phyloP scores from a whole-genome alignment of 1,140 invertebrate species.

The Berghia stephanieae region DNA sequence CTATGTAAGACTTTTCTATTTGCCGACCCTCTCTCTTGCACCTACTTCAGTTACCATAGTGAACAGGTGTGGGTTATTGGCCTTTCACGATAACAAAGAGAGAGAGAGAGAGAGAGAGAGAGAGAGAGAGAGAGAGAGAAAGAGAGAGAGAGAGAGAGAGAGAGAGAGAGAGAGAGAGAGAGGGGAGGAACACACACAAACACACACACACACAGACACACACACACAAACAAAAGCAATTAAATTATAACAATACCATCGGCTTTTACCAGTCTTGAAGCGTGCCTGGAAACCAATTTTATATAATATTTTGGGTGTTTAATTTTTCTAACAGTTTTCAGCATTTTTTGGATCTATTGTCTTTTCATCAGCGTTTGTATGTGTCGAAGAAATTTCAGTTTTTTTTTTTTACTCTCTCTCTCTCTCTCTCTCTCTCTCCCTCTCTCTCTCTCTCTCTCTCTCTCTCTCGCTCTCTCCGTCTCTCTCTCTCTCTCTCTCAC shows the following conservation, averaged over 20 bases:
- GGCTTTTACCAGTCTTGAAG: neutral
- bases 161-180: conserved; percentile 1
- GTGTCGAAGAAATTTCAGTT: neutral
- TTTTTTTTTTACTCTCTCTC: conserved; percentile 16
- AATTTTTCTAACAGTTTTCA: neutral
- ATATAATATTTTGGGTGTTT: neutral
- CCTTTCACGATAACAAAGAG: neutral
- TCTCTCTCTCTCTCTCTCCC: conserved; percentile 3
- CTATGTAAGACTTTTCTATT: neutral
- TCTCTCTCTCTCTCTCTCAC: neutral
- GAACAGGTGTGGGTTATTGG: neutral
- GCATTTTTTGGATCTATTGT: too few relatives aligned
- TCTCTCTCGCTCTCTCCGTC: neutral
- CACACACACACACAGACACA: conserved; percentile 1
- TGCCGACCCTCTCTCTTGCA: neutral
- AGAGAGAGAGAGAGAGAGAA: neutral
- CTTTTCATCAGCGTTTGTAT: too few relatives aligned
- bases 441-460: conserved; percentile 11
- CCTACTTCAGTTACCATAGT: neutral
- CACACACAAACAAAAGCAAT: neutral
- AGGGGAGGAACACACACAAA: neutral
- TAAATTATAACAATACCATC: neutral
- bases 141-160: conserved; percentile 7
- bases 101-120: conserved; percentile 9
- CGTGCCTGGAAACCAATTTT: neutral